phyloP scores from a whole-genome alignment of 2,888 invertebrate genomes.

The Catocala sponsa region DNA sequence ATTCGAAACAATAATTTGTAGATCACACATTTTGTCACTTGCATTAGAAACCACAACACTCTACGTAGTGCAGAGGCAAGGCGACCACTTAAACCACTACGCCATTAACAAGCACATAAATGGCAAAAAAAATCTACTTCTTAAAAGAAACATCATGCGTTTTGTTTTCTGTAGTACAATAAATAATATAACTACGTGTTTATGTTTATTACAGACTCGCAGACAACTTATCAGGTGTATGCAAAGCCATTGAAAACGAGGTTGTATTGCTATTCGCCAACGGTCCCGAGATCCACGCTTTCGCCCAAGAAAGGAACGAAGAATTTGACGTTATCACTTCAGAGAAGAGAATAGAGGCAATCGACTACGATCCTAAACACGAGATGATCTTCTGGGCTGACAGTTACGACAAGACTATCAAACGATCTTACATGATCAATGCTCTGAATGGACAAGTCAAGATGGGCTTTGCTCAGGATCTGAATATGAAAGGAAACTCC shows the following conservation, averaged over 20 bases:
- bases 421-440: conserved; percentile 96
- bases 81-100: too few relatives aligned
- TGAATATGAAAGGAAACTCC: conserved; percentile 94
- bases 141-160: too few relatives aligned
- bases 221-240: conserved; percentile 94
- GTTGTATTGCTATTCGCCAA: conserved; percentile 92
- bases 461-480: conserved; percentile 95
- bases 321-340: conserved; percentile 93
- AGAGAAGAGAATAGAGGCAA: conserved; percentile 96
- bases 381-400: conserved; percentile 99
- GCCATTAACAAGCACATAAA: too few relatives aligned
- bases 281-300: conserved; percentile 95
- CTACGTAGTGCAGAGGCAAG: too few relatives aligned
- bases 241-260: conserved; percentile 91
- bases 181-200: neutral
- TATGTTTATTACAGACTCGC: conserved; percentile 80
- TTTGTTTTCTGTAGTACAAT: too few relatives aligned
- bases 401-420: conserved; percentile 95
- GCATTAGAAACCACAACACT: too few relatives aligned
- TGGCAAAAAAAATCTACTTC: too few relatives aligned
- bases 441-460: conserved; percentile 93
- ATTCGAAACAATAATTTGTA: too few relatives aligned
- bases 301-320: conserved; percentile 90
- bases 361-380: conserved; percentile 95
- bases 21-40: too few relatives aligned